Conservation (phyloP, 2,888 invertebrate genomes). For the Chrysopilus asiliformis region DNA sequence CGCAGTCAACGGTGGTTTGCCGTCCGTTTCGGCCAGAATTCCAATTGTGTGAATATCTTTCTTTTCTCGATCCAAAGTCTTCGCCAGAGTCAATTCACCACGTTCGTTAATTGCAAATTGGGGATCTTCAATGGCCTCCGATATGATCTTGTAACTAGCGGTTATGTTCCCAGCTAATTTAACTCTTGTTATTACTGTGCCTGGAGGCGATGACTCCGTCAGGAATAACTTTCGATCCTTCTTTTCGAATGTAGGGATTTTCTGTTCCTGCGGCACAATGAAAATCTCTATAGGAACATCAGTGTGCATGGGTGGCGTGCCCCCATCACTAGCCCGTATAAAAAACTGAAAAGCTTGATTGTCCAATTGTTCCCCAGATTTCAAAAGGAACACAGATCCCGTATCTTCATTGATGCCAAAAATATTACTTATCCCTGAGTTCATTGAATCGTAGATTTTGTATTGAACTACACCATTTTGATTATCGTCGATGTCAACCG, state of each 20-base stretch:
- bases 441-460: constrained; percentile 58
- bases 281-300: constrained; percentile 72
- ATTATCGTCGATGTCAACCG: constrained; percentile 67
- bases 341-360: constrained; percentile 77
- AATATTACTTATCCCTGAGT: constrained; percentile 47
- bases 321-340: constrained; percentile 75
- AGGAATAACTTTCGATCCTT: constrained; percentile 66
- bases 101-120: constrained; percentile 57
- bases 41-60: constrained; percentile 57
- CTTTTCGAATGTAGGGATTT: constrained; percentile 60
- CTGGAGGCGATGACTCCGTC: constrained; percentile 58
- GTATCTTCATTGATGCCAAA: constrained; percentile 62
- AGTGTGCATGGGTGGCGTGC: constrained; percentile 57
- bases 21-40: constrained; percentile 54
- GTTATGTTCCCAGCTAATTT: constrained; percentile 50
- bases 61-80: constrained; percentile 62
- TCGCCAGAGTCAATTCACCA: constrained; percentile 61
- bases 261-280: constrained; percentile 55
- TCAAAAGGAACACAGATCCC: constrained; percentile 57
- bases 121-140: constrained; percentile 44
- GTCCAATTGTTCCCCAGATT: constrained; percentile 44
- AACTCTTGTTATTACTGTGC: constrained; percentile 52
- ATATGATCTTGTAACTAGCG: constrained; percentile 48
- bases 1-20: constrained; percentile 51
- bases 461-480: constrained; percentile 58